Conservation (phyloP, 2,113 vertebrate species). For the Xiphorhynchus elegans region DNA sequence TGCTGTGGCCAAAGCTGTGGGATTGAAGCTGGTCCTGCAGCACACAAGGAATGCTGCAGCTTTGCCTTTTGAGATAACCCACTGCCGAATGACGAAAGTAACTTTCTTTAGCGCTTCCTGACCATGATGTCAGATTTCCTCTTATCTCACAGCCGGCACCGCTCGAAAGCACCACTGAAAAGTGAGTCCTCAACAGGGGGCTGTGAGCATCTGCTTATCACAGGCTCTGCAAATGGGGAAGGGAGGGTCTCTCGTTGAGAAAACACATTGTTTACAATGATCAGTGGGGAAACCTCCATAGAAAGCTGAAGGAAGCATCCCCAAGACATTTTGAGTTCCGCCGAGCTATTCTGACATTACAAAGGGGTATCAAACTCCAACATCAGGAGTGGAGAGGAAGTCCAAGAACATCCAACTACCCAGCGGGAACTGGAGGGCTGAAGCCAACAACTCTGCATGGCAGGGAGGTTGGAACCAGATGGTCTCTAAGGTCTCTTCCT, state of each 20-base stretch:
- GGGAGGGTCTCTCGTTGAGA: neutral
- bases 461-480: neutral
- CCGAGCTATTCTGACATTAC: accelerated
- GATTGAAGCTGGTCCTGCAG: neutral
- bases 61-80: neutral
- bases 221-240: neutral
- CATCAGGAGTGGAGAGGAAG: neutral
- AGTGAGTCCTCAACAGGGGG: neutral
- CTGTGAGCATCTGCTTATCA: neutral
- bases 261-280: neutral
- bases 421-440: neutral
- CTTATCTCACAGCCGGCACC: neutral
- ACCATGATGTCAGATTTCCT: slow-evolving; percentile 13
- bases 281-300: neutral
- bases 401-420: neutral
- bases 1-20: neutral
- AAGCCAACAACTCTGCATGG: neutral
- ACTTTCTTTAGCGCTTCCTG: slow-evolving; percentile 12
- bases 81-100: neutral
- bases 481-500: neutral
- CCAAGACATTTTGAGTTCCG: accelerated
- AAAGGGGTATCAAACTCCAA: neutral
- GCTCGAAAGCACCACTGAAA: neutral
- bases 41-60: neutral
- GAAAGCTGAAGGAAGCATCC: neutral